Evolutionary conservation across 1,140 invertebrate genomes (phyloP).

Genomic region (Calephelis virginiensis): DNA sequence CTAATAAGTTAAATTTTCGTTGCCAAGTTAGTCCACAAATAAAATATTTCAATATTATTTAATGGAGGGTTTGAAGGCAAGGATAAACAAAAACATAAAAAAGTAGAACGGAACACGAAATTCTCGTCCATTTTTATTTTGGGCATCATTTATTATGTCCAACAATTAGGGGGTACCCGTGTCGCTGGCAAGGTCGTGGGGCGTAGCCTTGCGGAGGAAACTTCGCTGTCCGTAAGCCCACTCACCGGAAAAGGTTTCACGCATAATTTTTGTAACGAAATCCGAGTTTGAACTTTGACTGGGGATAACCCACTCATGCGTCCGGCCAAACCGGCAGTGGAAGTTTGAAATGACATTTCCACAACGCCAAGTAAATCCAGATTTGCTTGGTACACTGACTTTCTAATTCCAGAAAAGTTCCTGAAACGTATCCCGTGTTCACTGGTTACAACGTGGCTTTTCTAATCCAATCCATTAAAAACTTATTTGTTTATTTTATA

Average conservation of each 20-base stretch:
- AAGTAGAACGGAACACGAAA: conserved; percentile 63
- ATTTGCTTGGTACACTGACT: conserved; percentile 74
- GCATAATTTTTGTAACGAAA: conserved; percentile 64
- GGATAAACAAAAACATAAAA: conserved; percentile 50
- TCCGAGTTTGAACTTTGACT: conserved; percentile 48
- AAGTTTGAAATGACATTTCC: conserved; percentile 69
- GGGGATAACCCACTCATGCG: conserved; percentile 57
- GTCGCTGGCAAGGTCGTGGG: conserved; percentile 37
- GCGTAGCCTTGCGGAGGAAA: conserved; percentile 44
- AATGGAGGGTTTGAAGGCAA: conserved; percentile 5
- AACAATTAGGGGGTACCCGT: conserved; percentile 61
- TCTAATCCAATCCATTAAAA: conserved; percentile 69
- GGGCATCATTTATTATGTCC: conserved; percentile 73
- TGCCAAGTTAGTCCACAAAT: neutral
- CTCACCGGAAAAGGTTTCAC: conserved; percentile 55
- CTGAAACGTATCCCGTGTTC: conserved; percentile 74
- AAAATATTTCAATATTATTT: conserved; percentile 4
- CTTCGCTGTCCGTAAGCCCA: conserved; percentile 22
- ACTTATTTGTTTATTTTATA: conserved; percentile 64
- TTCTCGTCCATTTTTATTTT: conserved; percentile 70
- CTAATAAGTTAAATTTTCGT: no score
- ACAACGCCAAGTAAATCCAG: conserved; percentile 65
- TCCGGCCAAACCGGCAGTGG: conserved; percentile 38
- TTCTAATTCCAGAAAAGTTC: conserved; percentile 74
- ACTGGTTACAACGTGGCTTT: conserved; percentile 54